Percentiles rank a stretch among this genome's conserved stretches.
Evolutionary conservation across 2,888 invertebrate species (phyloP).

Genomic region (Tholera decimalis): DNA sequence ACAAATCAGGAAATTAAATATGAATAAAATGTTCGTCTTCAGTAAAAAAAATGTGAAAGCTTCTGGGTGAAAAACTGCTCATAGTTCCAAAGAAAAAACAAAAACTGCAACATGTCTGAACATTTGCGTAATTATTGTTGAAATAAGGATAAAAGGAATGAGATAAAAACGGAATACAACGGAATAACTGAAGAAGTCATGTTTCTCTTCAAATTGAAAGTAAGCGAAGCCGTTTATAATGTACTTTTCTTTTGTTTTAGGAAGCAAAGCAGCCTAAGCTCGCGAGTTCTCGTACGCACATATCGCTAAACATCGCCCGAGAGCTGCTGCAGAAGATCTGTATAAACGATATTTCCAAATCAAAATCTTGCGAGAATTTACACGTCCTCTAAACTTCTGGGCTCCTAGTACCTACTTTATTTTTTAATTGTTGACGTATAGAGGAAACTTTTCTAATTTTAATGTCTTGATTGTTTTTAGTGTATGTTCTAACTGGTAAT

Average conservation of each 20-base stretch:
- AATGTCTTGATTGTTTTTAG: slow-evolving; percentile 30
- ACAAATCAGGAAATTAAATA: slow-evolving; percentile 28
- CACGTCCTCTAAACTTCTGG: slow-evolving; percentile 93
- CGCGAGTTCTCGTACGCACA: slow-evolving; percentile 95
- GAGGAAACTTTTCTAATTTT: slow-evolving; percentile 39
- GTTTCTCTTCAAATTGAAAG: slow-evolving; percentile 15
- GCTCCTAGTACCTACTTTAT: slow-evolving; percentile 68
- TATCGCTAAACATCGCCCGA: slow-evolving; percentile 95
- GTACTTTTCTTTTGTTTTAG: slow-evolving; percentile 71
- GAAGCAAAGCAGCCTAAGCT: slow-evolving; percentile 92
- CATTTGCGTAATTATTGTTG: slow-evolving; percentile 38
- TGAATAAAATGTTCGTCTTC: slow-evolving; percentile 16
- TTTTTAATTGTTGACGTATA: slow-evolving; percentile 48
- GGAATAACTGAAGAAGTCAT: slow-evolving; percentile 23
- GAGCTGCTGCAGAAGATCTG: slow-evolving; percentile 96
- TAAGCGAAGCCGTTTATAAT: slow-evolving; percentile 11
- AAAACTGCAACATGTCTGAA: slow-evolving; percentile 2
- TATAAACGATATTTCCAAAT: slow-evolving; percentile 96
- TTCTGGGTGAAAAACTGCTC: slow-evolving; percentile 4
- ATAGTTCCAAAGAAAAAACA: slow-evolving; percentile 17
- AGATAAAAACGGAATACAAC: slow-evolving; percentile 32
- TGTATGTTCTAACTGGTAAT: slow-evolving; percentile 47
- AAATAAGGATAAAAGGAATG: slow-evolving; percentile 37
- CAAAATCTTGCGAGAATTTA: slow-evolving; percentile 96
- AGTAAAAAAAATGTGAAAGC: slow-evolving; percentile 18